Evolutionary conservation across 2,888 invertebrate genomes (phyloP), one percentile per base, ranked within the genome.

Genomic region (Cremastinae sp.): DNA sequence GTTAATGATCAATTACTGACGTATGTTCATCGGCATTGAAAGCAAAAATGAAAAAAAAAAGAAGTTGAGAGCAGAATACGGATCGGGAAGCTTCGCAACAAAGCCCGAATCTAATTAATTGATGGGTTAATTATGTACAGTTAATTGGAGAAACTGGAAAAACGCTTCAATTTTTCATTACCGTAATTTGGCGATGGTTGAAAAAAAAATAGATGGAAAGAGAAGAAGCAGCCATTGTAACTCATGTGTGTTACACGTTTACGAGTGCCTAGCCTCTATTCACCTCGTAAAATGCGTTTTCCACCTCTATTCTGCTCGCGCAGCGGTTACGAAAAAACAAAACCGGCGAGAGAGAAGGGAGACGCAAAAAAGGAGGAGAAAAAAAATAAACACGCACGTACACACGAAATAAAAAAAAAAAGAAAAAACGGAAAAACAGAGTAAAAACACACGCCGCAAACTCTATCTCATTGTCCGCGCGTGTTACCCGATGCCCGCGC

Each of bases 391-490:
- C 41, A n/a, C 41, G 12, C 41, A 41, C 41, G 12, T 12, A 41
- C 9, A 41, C 41, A 9, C 41, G 12, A n/a, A 41, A 9, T 4
- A n/a, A 41, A n/a, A 41, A 9, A 2, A n/a, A 41, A 9, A 41
- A 12, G 41, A 41, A 28, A 2, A n/a, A 41, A 9, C 2, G 9
- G 41, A 41, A 28, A 28, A 28, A 28, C 28, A 28, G 28, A 5
- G 5, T 28, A 76, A 75, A 53, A 53, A 75, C 64, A 73, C 73
- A 58, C 53, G 59, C 64, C 70, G 59, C 75, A 72, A 54, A 74
- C 64, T 65, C 71, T 66, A 56, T 72, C 75, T 34, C 65, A 71
- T 78, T 69, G 72, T 61, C 61, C 73, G 36, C 54, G 64, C 54
- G 51, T 53, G 64, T 71, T 69, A 51, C 71, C 61, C 58, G 59